A percentile compares a stretch with the other conserved stretches of the same genome.
phyloP scores from a whole-genome alignment of 2,888 invertebrate genomes.

The Apodemia duryi region DNA sequence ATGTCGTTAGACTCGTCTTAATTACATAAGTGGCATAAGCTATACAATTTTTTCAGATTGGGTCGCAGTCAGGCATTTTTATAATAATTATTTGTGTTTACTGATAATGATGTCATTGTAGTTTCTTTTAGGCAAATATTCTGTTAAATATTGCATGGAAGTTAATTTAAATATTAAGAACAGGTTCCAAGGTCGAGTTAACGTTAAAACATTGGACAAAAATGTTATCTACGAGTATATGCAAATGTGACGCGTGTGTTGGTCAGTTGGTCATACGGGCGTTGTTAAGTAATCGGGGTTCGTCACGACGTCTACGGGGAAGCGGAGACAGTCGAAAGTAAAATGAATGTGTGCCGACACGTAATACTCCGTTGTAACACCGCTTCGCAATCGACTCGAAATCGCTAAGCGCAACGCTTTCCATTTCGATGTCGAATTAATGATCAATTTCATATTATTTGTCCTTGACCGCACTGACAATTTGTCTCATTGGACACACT shows the following conservation, averaged over 20 bases:
- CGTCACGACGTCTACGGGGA: constrained; percentile 20
- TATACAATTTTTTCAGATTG: too few species aligned
- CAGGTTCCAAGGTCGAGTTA: constrained; percentile 3
- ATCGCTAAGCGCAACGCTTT: constrained; percentile 27
- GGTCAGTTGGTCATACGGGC: constrained; percentile 26
- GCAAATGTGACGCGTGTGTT: constrained; percentile 19
- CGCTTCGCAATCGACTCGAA: constrained; percentile 8
- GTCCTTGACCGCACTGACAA: constrained; percentile 33
- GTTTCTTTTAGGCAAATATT: not conserved
- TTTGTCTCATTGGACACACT: constrained; percentile 18
- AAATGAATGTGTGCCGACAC: constrained; percentile 31
- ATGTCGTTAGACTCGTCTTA: too few species aligned
- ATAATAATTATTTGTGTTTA: too few species aligned
- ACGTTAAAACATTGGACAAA: constrained; percentile 7
- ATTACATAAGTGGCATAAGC: too few species aligned
- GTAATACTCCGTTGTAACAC: constrained; percentile 22
- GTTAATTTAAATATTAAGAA: too few species aligned
- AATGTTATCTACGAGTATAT: not conserved
- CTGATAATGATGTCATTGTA: not conserved
- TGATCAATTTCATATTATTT: constrained; percentile 27
- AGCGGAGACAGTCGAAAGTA: constrained; percentile 31
- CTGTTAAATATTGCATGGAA: not conserved
- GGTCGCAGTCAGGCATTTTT: too few species aligned
- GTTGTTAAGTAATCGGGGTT: constrained; percentile 25
- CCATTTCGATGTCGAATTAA: constrained; percentile 31